Evolutionary conservation across 2,888 invertebrate genomes (phyloP).

Genomic region (Portevinia maculata): DNA sequence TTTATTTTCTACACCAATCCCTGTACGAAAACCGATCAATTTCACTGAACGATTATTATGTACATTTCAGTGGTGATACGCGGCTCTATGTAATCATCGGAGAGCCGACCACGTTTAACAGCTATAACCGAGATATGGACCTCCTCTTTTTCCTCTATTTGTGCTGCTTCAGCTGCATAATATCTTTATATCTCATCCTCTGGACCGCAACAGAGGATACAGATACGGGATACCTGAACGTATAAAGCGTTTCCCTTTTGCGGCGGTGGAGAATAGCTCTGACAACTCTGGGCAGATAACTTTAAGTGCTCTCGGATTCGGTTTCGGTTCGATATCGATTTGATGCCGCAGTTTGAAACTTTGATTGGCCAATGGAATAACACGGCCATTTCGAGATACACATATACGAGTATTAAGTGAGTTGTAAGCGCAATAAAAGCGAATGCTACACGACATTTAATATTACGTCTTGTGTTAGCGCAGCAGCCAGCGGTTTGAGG

Average conservation of each 20-base stretch:
- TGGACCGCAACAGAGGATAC: slow-evolving; percentile 13
- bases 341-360: slow-evolving; percentile 14
- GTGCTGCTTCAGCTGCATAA: slow-evolving; percentile 30
- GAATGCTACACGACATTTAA: slow-evolving; percentile 52
- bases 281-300: slow-evolving; percentile 30
- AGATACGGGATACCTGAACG: slow-evolving; percentile 18
- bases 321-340: slow-evolving; percentile 44
- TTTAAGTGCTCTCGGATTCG: slow-evolving; percentile 38
- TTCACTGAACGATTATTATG: slow-evolving; percentile 52
- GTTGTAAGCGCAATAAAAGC: slow-evolving; percentile 63
- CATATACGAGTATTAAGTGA: slow-evolving; percentile 42
- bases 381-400: neutral
- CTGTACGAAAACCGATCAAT: slow-evolving; percentile 48
- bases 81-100: slow-evolving; percentile 50
- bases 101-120: slow-evolving; percentile 55
- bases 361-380: slow-evolving; percentile 15
- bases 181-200: slow-evolving; percentile 37
- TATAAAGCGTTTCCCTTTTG: slow-evolving; percentile 51
- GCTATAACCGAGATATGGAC: slow-evolving; percentile 28
- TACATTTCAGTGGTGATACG: slow-evolving; percentile 50
- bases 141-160: slow-evolving; percentile 32
- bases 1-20: slow-evolving; percentile 8
- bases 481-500: neutral
- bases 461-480: slow-evolving; percentile 42
- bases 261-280: neutral